These are phyloP conservation scores for Agriopis leucophaearia DNA, from an alignment of 2,888 invertebrate genomes.

Conservation along the genomic window DNA sequence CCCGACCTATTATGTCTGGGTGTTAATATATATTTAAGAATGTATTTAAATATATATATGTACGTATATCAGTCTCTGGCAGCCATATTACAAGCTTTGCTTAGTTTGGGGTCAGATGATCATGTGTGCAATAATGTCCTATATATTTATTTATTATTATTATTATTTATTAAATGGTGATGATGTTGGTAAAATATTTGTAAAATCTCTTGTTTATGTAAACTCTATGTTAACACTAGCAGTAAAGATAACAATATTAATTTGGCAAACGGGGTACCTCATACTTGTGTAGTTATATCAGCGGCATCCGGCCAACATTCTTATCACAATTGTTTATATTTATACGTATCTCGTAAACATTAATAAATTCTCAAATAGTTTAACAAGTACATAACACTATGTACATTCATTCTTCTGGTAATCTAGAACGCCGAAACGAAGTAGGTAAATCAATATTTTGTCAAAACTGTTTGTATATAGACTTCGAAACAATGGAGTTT, in stretches of 20 bases:
- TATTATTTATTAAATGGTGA: too few species aligned
- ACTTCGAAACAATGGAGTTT: neutral
- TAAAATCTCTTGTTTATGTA: neutral
- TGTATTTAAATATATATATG: too few species aligned
- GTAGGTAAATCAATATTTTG: neutral
- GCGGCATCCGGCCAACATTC: slow-evolving; percentile 12
- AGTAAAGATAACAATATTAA: slow-evolving; percentile 6
- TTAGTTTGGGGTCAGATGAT: too few species aligned
- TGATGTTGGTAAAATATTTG: slow-evolving; percentile 1
- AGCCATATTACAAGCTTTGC: too few species aligned
- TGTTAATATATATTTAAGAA: too few species aligned
- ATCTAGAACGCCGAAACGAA: neutral
- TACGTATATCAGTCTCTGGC: too few species aligned
- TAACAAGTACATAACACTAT: neutral
- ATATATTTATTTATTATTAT: too few species aligned
- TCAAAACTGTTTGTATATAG: neutral
- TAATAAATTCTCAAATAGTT: neutral
- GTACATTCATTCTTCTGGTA: neutral
- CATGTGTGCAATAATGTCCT: too few species aligned
- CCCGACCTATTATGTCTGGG: too few species aligned
- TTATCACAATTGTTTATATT: slow-evolving; percentile 12
- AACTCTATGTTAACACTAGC: neutral
- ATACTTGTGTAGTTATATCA: neutral
- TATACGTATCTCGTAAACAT: neutral
- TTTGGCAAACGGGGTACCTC: slow-evolving; percentile 7